Base-by-base conservation (phyloP, 2,888 invertebrate genomes). In the Drosophila birchii region DNA sequence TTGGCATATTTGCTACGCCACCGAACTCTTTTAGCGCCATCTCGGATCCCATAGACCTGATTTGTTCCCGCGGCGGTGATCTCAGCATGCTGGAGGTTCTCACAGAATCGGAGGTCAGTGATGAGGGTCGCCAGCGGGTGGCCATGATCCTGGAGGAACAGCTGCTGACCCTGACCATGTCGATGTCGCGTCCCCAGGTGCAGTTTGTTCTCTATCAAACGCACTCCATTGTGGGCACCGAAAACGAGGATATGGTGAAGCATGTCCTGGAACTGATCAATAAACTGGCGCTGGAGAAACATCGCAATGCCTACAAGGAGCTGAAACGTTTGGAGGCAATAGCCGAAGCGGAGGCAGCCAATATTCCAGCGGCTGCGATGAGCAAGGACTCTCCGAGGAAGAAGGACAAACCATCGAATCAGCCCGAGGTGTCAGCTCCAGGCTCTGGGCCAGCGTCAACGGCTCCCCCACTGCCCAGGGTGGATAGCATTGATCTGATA, bases 21-120 rank as follows among this genome's bases (percentile, higher is more conserved):
- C 96, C 96, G 0, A 96, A 96, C 89, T 96, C 96, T 0, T 96
- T 96, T 88, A 96, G 96, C 0, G 96, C 96, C 0, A 95, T 97
- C 29, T 94, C 94, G 0, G 96, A 97, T 90, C 96, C 96, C 0
- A 96, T 97, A 6, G 96, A 97, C 86, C 92, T 97, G 83, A 96
- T 95, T n/a, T 96, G 95, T 80, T 95, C 95, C 8, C 94, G 96
- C 38, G 96, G 96, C 2, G 97, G 97, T 0, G 96, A 97, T 90
- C 92, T 96, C 8, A 94, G 94, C 14, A 95, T 97, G 94, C 92
- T 97, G 56, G 96, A 96, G 93, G 94, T 95, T 18, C 92, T 96
- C 18, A 96, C 96, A 0, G 96, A 96, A 89, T 94, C 95, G 0
- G 94, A 95, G 90, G 94, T 95, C 57, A 95, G 94, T 66, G 92